Evolutionary conservation across 30 jellyfish, hydroid and myxozoan species (phyloP), one percentile per base, ranked within the genome.

Genomic region (Sanderia malayensis): DNA sequence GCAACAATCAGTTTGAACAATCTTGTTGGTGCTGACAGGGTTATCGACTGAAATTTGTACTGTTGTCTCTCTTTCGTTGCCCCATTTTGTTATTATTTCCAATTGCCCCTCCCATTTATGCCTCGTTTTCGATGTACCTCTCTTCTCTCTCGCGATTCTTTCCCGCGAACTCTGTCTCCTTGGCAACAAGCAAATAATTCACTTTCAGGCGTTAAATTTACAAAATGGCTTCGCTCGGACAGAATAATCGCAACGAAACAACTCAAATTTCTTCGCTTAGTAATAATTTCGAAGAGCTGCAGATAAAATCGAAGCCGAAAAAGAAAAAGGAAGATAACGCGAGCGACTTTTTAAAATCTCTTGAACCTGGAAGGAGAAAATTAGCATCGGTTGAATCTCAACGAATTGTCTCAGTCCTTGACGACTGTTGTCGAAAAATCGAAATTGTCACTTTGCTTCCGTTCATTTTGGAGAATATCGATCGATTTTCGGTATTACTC

Each of bases 381-480:
- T 30, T 90, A 33, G 45, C 92, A 17, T 83, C 97, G 9, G 76
- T 90, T 28, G 97, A 90, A 61, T 70, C 97, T 0, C 96, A 90
- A 30, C 46, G 97, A 23, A 57, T 90, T 27, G 68, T 90, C 8
- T 46, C 89, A 13, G 95, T 80, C 21, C 26, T 90, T 18, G 97
- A 90, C 37, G 95, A 90, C 19, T 59, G 87, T 61, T 53, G 85
- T 31, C 89, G 88, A 9, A 73, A 79, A 67, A 78, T 76, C 20
- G 97, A 90, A 58, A 61, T 90, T 23, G 92, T 90, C 11, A 90
- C 97, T 7, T 84, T 90, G 9, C 74, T 90, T 21, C 97, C 97
- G 23, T 90, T 26, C 49, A 65, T 90, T 26, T 49, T 78, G 23
- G 97, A 90, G 34, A 90, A 83, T 70, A 33, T 90, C 10, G 87